These are phyloP conservation scores for Calidris pugnax DNA, from an alignment of 2,113 vertebrate genomes.

Conservation along the genomic window DNA sequence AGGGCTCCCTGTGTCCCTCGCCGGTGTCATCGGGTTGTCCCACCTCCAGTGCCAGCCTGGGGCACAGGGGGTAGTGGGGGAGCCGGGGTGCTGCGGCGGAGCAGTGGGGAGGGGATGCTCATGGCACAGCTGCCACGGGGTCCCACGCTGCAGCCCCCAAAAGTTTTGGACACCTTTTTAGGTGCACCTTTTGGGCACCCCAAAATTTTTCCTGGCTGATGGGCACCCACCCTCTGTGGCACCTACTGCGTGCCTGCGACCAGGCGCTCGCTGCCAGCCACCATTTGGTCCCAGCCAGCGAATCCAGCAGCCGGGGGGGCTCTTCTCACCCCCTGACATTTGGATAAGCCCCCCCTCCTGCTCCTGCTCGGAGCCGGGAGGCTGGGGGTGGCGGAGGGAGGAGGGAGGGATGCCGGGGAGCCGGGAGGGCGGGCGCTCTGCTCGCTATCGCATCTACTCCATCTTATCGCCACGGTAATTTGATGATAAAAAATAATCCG, in stretches of 20 bases:
- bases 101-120: neutral
- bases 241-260: neutral
- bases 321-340: conserved; percentile 84
- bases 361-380: conserved; percentile 57
- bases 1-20: neutral
- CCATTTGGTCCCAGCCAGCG: neutral
- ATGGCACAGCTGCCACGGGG: fast-evolving
- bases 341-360: conserved; percentile 71
- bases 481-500: conserved; percentile 89
- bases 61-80: neutral
- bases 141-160: fast-evolving
- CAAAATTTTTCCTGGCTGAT: neutral
- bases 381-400: neutral
- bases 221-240: neutral
- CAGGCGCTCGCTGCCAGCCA: neutral
- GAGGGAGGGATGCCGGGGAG: neutral
- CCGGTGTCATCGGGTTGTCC: fast-evolving
- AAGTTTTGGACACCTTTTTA: too few relatives aligned
- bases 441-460: conserved; percentile 77
- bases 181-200: neutral
- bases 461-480: conserved; percentile 84
- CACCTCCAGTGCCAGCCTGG: neutral
- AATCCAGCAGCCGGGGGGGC: conserved; percentile 59
- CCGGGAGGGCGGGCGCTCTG: conserved; percentile 46
- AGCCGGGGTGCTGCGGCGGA: fast-evolving